Evolutionary conservation across 92 coral and sea anemone species (phyloP).

Genomic region (Pocillopora grandis): DNA sequence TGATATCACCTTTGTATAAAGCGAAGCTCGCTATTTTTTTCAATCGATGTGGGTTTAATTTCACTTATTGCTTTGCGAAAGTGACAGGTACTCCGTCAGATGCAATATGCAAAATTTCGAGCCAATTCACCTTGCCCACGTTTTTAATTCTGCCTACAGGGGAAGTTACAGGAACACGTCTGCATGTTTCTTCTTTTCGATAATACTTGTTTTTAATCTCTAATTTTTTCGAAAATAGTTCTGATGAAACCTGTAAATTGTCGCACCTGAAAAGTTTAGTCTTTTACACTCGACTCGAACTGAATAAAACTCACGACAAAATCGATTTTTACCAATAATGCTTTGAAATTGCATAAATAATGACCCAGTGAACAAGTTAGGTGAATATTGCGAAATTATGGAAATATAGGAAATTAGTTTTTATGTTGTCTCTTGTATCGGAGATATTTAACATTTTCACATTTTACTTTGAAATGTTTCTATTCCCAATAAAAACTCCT

Average conservation of each 20-base stretch:
- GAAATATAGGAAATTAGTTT: constrained; percentile 29
- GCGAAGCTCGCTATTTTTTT: too few species aligned
- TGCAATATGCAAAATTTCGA: too few species aligned
- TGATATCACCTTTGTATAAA: too few species aligned
- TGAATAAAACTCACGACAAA: neutral
- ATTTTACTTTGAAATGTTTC: neutral
- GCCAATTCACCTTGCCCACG: too few species aligned
- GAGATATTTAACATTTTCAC: neutral
- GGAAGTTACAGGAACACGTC: too few species aligned
- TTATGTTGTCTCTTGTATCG: neutral
- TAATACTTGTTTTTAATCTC: neutral
- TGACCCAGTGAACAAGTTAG: constrained; percentile 2
- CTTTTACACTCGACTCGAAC: neutral
- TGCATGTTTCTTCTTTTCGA: too few species aligned
- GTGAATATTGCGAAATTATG: neutral
- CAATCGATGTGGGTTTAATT: too few species aligned
- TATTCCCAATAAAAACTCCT: neutral
- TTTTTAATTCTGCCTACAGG: too few species aligned
- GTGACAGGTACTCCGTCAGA: too few species aligned
- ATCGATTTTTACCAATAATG: neutral
- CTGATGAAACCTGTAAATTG: neutral
- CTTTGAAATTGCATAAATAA: neutral
- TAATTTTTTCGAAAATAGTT: neutral
- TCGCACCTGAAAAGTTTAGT: neutral
- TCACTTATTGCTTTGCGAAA: too few species aligned